phyloP scores from a whole-genome alignment of 2,888 invertebrate species.

The Ligdia adustata region DNA sequence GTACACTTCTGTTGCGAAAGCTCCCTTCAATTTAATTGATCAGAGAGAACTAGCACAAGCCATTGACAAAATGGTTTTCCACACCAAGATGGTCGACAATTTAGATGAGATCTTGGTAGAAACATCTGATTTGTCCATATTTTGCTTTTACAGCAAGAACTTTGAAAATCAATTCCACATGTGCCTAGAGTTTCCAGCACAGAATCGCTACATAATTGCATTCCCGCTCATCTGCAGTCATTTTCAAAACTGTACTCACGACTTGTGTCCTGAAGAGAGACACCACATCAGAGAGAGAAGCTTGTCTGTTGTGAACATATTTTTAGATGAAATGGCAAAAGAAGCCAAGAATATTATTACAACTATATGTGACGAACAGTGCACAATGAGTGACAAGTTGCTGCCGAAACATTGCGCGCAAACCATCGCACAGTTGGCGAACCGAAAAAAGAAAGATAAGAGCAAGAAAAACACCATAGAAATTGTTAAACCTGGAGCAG shows the following conservation, averaged over 20 bases:
- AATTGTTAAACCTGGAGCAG: constrained; percentile 96
- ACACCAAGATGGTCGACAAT: constrained; percentile 99
- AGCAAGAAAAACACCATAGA: constrained; percentile 94
- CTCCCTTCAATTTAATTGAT: constrained; percentile 90
- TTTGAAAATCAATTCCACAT: constrained; percentile 99
- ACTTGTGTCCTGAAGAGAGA: constrained; percentile 98
- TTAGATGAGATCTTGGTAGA: constrained; percentile 98
- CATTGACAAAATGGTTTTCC: constrained; percentile 98
- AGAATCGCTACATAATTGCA: constrained; percentile 98
- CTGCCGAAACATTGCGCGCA: constrained; percentile 98
- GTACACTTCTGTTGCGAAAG: constrained; percentile 93
- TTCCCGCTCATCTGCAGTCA: constrained; percentile 99
- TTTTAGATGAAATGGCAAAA: constrained; percentile 99
- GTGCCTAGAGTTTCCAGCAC: constrained; percentile 99
- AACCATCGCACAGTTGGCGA: constrained; percentile 93
- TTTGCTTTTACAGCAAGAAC: constrained; percentile 98
- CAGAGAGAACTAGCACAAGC: constrained; percentile 94
- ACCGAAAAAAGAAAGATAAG: constrained; percentile 96
- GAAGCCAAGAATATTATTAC: constrained; percentile 99
- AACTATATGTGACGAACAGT: constrained; percentile 99
- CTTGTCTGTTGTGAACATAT: constrained; percentile 97
- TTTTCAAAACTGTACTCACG: constrained; percentile 98
- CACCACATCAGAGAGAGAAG: constrained; percentile 98
- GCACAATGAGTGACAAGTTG: constrained; percentile 97
- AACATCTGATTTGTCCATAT: constrained; percentile 98